These are phyloP conservation scores for Platycnemis pennipes DNA, from an alignment of 2,888 invertebrate species.

Conservation along the genomic window DNA sequence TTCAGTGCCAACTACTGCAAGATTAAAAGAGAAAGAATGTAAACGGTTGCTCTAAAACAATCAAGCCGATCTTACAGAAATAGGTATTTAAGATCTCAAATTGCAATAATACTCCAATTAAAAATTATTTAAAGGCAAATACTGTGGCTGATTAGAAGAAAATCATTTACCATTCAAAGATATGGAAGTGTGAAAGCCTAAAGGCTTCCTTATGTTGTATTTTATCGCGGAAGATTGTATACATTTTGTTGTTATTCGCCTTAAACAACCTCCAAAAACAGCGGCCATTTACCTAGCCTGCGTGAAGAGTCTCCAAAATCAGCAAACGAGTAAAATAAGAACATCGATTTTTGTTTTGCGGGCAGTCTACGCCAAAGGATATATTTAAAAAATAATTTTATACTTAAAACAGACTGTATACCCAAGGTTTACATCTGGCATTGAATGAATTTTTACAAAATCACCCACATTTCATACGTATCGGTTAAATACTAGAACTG, in stretches of 20 bases:
- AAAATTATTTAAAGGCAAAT: too few species aligned
- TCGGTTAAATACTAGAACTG: too few species aligned
- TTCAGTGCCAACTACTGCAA: constrained; percentile 78
- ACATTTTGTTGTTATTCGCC: constrained; percentile 54
- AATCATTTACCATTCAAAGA: constrained; percentile 31
- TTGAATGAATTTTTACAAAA: too few species aligned
- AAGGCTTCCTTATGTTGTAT: background rate
- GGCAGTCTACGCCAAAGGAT: background rate
- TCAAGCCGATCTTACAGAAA: too few species aligned
- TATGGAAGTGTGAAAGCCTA: constrained; percentile 35
- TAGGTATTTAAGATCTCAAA: background rate
- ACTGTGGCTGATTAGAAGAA: background rate
- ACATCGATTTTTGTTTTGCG: background rate
- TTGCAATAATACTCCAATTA: background rate
- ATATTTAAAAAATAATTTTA: background rate
- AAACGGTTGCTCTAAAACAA: background rate
- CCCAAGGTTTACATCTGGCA: too few species aligned
- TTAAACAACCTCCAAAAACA: constrained; percentile 41
- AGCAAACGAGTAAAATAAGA: background rate
- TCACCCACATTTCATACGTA: too few species aligned
- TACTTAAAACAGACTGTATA: too few species aligned
- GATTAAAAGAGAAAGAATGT: constrained; percentile 33
- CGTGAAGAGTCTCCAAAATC: constrained; percentile 37
- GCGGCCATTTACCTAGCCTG: constrained; percentile 43
- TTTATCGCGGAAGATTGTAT: constrained; percentile 40